A percentile compares a stretch with the other conserved stretches of the same genome.
Conservation (phyloP, 2,113 vertebrate genomes). For the Sander lucioperca region DNA sequence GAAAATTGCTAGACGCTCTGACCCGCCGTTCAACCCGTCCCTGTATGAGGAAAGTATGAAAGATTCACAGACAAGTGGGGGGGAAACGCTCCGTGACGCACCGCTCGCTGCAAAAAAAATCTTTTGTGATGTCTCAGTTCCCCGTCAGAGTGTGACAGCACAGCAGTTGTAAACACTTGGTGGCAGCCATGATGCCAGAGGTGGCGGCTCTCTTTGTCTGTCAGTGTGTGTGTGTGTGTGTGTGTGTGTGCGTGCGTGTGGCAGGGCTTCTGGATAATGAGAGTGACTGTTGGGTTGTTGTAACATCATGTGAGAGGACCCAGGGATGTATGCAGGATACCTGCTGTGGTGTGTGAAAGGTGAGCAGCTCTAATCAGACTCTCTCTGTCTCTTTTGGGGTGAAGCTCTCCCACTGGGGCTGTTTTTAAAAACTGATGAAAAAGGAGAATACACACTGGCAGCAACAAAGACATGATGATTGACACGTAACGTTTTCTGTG, state of each 20-base stretch:
- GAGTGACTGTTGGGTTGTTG: slow-evolving; percentile 55
- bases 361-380: slow-evolving; percentile 34
- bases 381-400: background rate
- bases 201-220: background rate
- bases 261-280: slow-evolving; percentile 58
- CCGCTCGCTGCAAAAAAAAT: background rate
- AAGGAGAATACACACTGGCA: slow-evolving; percentile 31
- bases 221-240: background rate
- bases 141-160: slow-evolving; percentile 36
- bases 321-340: slow-evolving; percentile 15
- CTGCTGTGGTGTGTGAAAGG: slow-evolving; percentile 28
- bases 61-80: background rate
- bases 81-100: slow-evolving; percentile 1
- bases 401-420: slow-evolving; percentile 2
- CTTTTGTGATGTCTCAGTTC: slow-evolving; percentile 8
- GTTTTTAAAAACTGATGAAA: slow-evolving; percentile 31
- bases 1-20: background rate
- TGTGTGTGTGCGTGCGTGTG: slow-evolving; percentile 20
- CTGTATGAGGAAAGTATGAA: background rate
- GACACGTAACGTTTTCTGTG: slow-evolving; percentile 26
- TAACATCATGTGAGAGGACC: slow-evolving; percentile 38
- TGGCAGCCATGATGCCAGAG: background rate
- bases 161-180: slow-evolving; percentile 31
- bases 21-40: slow-evolving; percentile 30
- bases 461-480: slow-evolving; percentile 23